Conservation (phyloP, 2,797 vertebrate species). For the Smutsia gigantea region DNA sequence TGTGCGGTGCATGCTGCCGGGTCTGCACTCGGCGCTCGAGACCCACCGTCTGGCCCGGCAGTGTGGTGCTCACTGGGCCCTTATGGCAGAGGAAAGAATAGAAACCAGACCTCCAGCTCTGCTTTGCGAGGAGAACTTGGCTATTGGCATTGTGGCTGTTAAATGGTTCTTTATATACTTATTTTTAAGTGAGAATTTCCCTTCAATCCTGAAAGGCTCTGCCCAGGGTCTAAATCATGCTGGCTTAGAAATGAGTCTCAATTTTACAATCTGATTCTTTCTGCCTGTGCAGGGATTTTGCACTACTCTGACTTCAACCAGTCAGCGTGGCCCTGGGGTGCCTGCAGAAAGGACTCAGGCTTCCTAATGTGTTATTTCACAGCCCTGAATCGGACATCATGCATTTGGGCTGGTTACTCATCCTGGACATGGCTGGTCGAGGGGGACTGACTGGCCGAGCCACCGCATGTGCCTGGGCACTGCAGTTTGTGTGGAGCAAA, state of each 20-base stretch:
- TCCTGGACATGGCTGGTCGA: rapidly evolving
- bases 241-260: not conserved
- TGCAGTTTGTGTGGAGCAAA: not conserved
- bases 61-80: rapidly evolving
- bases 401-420: rapidly evolving
- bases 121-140: not conserved
- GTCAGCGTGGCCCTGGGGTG: not conserved
- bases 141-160: not conserved
- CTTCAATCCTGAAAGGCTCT: not conserved
- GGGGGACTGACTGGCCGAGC: not conserved
- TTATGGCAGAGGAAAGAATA: not conserved
- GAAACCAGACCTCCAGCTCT: rapidly evolving
- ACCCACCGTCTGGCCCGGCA: not conserved
- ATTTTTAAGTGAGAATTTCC: not conserved
- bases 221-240: not conserved
- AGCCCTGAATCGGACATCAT: rapidly evolving
- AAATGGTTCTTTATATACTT: not conserved
- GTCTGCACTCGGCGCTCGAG: not conserved
- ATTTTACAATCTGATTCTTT: not conserved
- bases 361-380: not conserved
- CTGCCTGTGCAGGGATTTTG: not conserved
- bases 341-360: not conserved
- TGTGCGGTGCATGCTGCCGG: rapidly evolving
- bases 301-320: not conserved
- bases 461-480: rapidly evolving